Conservation (phyloP, 1,140 invertebrate species). For the Propsilocerus akamusi region DNA sequence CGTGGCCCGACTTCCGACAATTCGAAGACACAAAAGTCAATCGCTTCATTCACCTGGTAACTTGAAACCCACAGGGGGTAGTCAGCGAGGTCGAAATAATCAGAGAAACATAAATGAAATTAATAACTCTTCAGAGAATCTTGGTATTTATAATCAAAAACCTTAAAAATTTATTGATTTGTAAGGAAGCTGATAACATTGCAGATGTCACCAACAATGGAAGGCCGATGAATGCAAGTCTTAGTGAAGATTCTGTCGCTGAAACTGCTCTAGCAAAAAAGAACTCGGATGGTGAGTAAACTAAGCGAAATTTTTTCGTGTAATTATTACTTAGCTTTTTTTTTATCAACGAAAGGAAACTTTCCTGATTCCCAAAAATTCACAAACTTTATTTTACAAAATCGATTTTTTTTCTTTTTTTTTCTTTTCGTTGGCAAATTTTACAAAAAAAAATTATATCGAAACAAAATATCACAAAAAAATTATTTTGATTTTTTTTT, state of each 20-base stretch:
- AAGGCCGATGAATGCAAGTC: constrained; percentile 42
- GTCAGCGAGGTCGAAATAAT: constrained; percentile 23
- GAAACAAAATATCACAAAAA: too few species aligned
- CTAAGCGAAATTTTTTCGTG: not conserved
- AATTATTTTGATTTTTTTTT: too few species aligned
- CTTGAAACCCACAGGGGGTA: constrained; percentile 28
- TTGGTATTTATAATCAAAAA: constrained; percentile 33
- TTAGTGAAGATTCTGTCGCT: constrained; percentile 56
- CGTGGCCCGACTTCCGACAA: constrained; percentile 69
- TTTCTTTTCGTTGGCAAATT: too few species aligned
- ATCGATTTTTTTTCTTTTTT: too few species aligned
- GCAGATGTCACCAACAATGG: constrained; percentile 28
- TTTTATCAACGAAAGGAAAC: too few species aligned
- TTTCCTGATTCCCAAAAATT: too few species aligned
- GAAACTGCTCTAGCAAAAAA: constrained; percentile 58
- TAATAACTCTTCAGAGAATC: constrained; percentile 49
- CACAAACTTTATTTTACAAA: too few species aligned
- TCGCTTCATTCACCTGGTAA: constrained; percentile 45
- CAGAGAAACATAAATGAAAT: constrained; percentile 41
- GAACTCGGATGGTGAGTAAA: constrained; percentile 61
- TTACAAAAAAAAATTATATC: too few species aligned
- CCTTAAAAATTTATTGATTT: not conserved
- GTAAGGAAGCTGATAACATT: not conserved
- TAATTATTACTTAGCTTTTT: too few species aligned
- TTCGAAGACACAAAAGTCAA: constrained; percentile 58